Evolutionary conservation across 2,797 vertebrate genomes (phyloP).

Genomic region (Margarornis squamiger): DNA sequence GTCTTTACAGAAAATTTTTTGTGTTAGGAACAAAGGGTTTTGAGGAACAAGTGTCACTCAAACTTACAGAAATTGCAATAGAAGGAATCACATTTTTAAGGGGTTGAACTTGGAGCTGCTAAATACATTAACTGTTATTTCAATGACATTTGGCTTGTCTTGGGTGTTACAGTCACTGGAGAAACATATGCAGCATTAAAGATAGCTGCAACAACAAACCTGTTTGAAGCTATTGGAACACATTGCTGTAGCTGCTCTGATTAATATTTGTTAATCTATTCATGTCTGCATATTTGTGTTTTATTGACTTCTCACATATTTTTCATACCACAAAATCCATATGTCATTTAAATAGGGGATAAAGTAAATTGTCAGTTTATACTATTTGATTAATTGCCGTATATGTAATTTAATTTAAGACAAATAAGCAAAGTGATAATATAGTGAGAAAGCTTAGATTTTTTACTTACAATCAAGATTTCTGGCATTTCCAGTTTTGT

Average conservation of each 20-base stretch:
- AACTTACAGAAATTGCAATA: background rate
- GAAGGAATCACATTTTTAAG: background rate
- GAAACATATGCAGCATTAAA: background rate
- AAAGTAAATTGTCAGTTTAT: background rate
- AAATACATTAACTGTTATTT: background rate
- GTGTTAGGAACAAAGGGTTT: background rate
- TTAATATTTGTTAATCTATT: background rate
- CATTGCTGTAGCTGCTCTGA: background rate
- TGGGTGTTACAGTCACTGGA: background rate
- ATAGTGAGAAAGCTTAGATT: background rate
- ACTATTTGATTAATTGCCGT: background rate
- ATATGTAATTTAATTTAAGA: background rate
- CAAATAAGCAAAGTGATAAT: background rate
- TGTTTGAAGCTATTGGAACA: background rate
- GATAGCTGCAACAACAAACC: background rate
- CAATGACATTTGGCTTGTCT: background rate
- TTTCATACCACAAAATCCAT: background rate
- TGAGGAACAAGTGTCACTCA: background rate
- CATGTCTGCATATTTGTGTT: background rate
- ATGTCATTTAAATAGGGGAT: conserved; percentile 16
- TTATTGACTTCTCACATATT: background rate
- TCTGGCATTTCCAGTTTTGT: background rate
- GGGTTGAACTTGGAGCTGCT: conserved; percentile 2
- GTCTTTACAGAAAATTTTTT: background rate
- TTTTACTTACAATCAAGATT: background rate